Evolutionary conservation across 64 coral and sea anemone genomes (phyloP), one percentile per base, ranked within the genome.

Genomic region (Hydrozoanthus tunicans): DNA sequence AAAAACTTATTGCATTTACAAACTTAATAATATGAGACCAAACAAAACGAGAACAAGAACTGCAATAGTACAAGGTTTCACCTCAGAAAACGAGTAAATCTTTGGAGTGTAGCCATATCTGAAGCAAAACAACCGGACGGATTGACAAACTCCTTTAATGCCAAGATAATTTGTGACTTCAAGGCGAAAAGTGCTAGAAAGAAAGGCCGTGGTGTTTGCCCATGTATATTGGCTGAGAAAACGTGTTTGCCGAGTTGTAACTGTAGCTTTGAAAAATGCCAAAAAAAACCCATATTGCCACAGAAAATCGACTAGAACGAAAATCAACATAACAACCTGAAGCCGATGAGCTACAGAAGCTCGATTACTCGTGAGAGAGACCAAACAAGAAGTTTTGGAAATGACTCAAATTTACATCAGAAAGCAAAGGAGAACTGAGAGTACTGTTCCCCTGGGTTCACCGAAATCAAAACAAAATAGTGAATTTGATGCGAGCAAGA

Each of bases 161-260:
- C 53, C 53, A 79, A 57, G 56, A 57, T 79, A 58, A 79, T 79
- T 79, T 79, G 77, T n/a, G 53, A 79, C 77, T 79, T 52, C 77
- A 79, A 57, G 77, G 58, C 53, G 53, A 79, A 79, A 57, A 57
- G 77, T 79, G 77, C 77, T 58, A 56, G 77, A 79, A 79, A 79
- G 77, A 79, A 79, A 79, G 53, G 77, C 77, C 53, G 77, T 57
- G 77, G 77, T 79, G 77, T 79, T 79, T 79, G 77, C 77, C 77
- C 77, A 17, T 57, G 54, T 79, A 79, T 57, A 57, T 56, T 53
- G 77, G 77, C 77, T 56, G 77, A 54, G 77, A 79, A 79, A 13
- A 79, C 53, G 53, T 79, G 77, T 57, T 79, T 13, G 58, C 53
- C 53, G 77, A 13, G 2, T 58, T 79, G 77, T 79, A 79, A 79